These are phyloP conservation scores for Benitochromis conjunctus DNA, from an alignment of 2,113 vertebrate species.

Conservation along the genomic window DNA sequence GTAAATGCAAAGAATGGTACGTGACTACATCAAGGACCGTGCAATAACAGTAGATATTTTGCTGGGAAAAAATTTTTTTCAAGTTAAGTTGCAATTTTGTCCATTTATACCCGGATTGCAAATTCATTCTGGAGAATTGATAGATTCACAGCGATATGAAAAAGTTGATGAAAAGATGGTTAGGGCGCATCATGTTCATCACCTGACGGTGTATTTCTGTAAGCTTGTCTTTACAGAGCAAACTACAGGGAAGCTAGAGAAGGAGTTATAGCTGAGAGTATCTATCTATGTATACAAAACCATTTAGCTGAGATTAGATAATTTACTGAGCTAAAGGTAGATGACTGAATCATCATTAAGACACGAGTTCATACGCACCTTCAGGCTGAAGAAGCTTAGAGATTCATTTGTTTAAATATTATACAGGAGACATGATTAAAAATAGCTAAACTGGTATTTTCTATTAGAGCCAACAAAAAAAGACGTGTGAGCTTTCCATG, in stretches of 20 bases:
- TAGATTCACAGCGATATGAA: neutral
- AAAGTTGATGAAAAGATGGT: conserved; percentile 4
- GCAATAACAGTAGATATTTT: neutral
- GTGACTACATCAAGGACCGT: neutral
- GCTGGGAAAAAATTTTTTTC: neutral
- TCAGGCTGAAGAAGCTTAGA: neutral
- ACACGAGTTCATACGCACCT: neutral
- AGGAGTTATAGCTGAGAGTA: neutral
- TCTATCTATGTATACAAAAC: neutral
- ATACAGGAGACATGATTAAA: neutral
- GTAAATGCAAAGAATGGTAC: neutral
- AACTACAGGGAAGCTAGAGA: neutral
- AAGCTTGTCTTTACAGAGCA: neutral
- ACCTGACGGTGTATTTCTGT: neutral
- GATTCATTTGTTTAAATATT: neutral
- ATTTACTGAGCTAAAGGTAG: neutral
- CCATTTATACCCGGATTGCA: conserved; percentile 6
- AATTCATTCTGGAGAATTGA: neutral
- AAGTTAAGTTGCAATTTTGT: neutral
- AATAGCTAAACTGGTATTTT: neutral
- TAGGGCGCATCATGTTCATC: neutral
- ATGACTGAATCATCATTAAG: neutral
- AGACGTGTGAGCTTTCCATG: neutral
- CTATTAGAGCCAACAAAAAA: neutral
- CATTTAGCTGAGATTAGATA: neutral